Evolutionary conservation across 1,140 invertebrate species (phyloP), one percentile per base, ranked within the genome.

Genomic region (Cyclina sinensis): DNA sequence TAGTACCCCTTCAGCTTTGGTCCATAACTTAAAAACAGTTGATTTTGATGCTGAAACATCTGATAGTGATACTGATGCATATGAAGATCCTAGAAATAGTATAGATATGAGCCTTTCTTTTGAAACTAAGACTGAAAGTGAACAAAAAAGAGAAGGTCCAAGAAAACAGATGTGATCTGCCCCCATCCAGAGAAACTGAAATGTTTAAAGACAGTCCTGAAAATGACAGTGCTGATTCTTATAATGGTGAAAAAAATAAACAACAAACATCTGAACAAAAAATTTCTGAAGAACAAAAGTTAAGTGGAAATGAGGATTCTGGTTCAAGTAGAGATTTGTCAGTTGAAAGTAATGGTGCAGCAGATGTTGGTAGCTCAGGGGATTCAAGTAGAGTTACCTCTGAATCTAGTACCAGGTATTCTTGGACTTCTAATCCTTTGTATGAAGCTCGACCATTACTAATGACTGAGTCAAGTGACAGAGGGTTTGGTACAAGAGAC

Each of bases 21-120:
- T 37, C 12, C 5, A 21, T 4, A 57, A 18, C 24, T 5, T 24
- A 9, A 21, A 57, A 9, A 18, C 54, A 57, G 21, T 9, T 57
- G 21, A 27, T 57, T 5, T n/a, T n/a, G 16, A n/a, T 18, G 3
- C 18, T n/a, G 5, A 5, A 57, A n/a, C 21, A 37, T 70, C 65
- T 35, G 65, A 70, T 16, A 70, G 65, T 70, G 65, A 70, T 21
- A 70, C 32, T 39, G 65, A 70, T 70, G n/a, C 7, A 21, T 70
- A 37, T 70, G 65, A 37, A 70, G 21, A 35, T 18, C 24, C 65
- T 30, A 32, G 37, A 37, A 32, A 70, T 2, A 39, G 21, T 70
- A 11, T 37, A 37, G 35, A 37, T 27, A 1, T 18, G 32, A 37
- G 11, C 27, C 11, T 27, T 1, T 18, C 35, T 9, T 14, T 37